Evolutionary conservation across 2,888 invertebrate genomes (phyloP).

Genomic region (Caenorhabditis sulstoni): DNA sequence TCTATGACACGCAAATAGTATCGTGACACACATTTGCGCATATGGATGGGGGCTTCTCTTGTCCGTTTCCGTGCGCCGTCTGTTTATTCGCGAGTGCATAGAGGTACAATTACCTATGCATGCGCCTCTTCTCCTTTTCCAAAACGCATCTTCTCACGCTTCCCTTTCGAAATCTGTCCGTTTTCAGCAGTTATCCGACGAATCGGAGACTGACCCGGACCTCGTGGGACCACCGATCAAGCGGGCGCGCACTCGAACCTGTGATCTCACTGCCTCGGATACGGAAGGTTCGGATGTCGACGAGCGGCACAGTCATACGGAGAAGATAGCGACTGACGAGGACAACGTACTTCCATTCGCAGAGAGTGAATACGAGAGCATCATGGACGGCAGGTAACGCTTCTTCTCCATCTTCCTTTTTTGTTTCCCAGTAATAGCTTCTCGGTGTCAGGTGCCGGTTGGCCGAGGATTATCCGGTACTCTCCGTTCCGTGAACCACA

Average conservation of each 20-base stretch:
- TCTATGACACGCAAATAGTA: constrained; percentile 60
- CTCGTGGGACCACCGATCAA: constrained; percentile 64
- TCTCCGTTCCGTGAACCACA: constrained; percentile 24
- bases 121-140: constrained; percentile 14
- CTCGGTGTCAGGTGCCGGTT: constrained; percentile 33
- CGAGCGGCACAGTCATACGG: constrained; percentile 35
- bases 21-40: constrained; percentile 61
- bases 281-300: constrained; percentile 47
- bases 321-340: constrained; percentile 53
- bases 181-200: constrained; percentile 62
- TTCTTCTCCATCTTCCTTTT: too few relatives aligned
- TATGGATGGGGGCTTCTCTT: constrained; percentile 28
- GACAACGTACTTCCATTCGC: constrained; percentile 68
- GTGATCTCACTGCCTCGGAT: constrained; percentile 40
- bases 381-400: constrained; percentile 66
- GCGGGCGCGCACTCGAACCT: constrained; percentile 49
- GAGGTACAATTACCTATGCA: constrained; percentile 56
- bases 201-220: constrained; percentile 68
- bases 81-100: constrained; percentile 51
- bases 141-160: constrained; percentile 42
- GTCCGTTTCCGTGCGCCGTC: constrained; percentile 15
- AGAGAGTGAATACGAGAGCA: constrained; percentile 70
- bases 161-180: not conserved
- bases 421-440: constrained; percentile 22
- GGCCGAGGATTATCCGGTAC: constrained; percentile 29